Base-by-base conservation (phyloP, 2,113 vertebrate species). In the Sminthopsis crassicaudata region DNA sequence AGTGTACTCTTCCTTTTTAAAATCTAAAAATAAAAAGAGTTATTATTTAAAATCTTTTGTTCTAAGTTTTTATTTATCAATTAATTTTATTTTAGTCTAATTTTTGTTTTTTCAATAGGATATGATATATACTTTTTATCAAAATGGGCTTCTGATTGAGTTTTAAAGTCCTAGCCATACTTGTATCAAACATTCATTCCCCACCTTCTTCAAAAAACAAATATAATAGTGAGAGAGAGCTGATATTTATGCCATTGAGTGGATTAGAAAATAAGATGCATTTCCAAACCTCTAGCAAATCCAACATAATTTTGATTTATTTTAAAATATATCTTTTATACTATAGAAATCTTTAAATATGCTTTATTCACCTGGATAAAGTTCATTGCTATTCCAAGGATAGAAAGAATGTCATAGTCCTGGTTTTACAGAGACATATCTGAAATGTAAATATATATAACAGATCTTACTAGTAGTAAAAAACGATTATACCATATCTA, bases 161-260 rank as follows among this genome's bases (percentile, higher is more conserved):
- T 84, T 84, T 84, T 84, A 42, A 84, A 84, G 67, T 84, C 42
- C n/a, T 42, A 84, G 16, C 7, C n/a, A 22, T 6, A 84, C n/a
- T 42, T 22, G 14, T 67, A 60, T 12, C 57, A 60, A 2, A 14
- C 50, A 42, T 76, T 76, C 16, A 42, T 42, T 30, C 67, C 19
- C n/a, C 19, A 84, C n/a, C 10, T 51, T 51, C 2, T 84, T n/a
- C 67, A 84, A 84, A 84, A 84, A 42, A 23, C 1, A 84, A 42
- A 22, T 2, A 84, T 23, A 84, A 23, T 16, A n/a, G 16, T 19
- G 46, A 50, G 23, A 2, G 22, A 60, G 27, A 14, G 10, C 55
- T 67, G 46, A 88, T 27, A 53, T 30, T 76, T 42, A 52, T 42
- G 22, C 24, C 67, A 97, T 9, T 97, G 90, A 90, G 93, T n/a